Conservation (phyloP, 2,888 invertebrate species). For the Stenodera caucasica region DNA sequence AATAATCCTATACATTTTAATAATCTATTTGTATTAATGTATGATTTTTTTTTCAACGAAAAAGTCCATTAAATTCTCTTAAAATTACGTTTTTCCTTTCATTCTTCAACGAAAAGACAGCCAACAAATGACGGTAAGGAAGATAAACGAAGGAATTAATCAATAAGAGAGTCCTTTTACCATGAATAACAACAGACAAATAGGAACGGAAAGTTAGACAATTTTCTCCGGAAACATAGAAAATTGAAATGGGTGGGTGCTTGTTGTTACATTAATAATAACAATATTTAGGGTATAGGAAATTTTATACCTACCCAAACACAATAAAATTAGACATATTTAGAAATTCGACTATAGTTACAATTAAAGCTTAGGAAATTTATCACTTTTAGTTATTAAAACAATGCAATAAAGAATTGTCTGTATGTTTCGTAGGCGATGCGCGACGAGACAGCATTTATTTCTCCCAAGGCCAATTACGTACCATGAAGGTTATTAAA, state of each 20-base stretch:
- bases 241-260: conserved; percentile 2
- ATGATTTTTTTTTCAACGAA: too few relatives aligned
- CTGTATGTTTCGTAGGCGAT: conserved; percentile 28
- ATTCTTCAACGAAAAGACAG: not conserved
- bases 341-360: not conserved
- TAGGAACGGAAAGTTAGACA: conserved; percentile 6
- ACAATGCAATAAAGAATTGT: not conserved
- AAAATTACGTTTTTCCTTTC: not conserved
- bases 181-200: conserved; percentile 4
- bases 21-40: too few relatives aligned
- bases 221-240: not conserved
- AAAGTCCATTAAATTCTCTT: not conserved
- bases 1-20: too few relatives aligned
- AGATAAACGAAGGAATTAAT: conserved; percentile 6
- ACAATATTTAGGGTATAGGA: too few relatives aligned
- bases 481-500: conserved; percentile 29
- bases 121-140: conserved; percentile 3
- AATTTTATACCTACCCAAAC: too few relatives aligned
- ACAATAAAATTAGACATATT: too few relatives aligned
- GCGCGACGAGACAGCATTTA: conserved; percentile 27
- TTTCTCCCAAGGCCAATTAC: conserved; percentile 26
- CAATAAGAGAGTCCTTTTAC: conserved; percentile 3
- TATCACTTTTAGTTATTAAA: not conserved
- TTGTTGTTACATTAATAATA: too few relatives aligned
- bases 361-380: not conserved